Percentiles rank a stretch among this genome's conserved stretches.
These are phyloP conservation scores for Scomber colias DNA, from an alignment of 2,113 vertebrate genomes.

Conservation along the genomic window DNA sequence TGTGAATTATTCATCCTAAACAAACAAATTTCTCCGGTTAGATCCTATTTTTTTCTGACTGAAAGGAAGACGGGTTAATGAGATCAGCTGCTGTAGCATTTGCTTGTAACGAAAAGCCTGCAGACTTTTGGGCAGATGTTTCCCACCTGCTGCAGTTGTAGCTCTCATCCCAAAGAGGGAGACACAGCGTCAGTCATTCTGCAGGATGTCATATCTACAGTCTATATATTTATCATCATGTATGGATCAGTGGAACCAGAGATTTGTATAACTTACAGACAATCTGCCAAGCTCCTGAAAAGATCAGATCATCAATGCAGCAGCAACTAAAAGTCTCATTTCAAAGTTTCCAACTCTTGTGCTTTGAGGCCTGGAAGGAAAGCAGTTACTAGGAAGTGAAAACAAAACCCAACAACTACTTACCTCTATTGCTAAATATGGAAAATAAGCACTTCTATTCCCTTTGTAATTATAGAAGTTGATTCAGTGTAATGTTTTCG, in stretches of 20 bases:
- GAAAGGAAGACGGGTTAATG: neutral
- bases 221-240: neutral
- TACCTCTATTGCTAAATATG: neutral
- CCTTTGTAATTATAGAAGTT: neutral
- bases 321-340: neutral
- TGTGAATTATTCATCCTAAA: neutral
- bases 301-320: neutral
- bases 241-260: neutral
- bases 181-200: constrained; percentile 9
- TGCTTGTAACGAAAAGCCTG: neutral
- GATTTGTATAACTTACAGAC: neutral
- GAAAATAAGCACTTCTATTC: neutral
- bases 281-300: neutral
- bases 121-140: neutral
- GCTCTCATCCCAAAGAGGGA: constrained; percentile 45
- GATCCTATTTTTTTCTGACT: neutral
- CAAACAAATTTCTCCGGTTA: neutral
- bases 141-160: constrained; percentile 16
- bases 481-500: neutral
- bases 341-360: constrained; percentile 1
- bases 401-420: constrained; percentile 13
- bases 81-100: neutral
- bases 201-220: neutral
- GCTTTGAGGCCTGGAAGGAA: constrained; percentile 1
- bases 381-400: neutral